Percentiles rank a stretch among this genome's conserved stretches.
These are phyloP conservation scores for Limnephilus lunatus DNA, from an alignment of 2,888 invertebrate species.

Conservation along the genomic window DNA sequence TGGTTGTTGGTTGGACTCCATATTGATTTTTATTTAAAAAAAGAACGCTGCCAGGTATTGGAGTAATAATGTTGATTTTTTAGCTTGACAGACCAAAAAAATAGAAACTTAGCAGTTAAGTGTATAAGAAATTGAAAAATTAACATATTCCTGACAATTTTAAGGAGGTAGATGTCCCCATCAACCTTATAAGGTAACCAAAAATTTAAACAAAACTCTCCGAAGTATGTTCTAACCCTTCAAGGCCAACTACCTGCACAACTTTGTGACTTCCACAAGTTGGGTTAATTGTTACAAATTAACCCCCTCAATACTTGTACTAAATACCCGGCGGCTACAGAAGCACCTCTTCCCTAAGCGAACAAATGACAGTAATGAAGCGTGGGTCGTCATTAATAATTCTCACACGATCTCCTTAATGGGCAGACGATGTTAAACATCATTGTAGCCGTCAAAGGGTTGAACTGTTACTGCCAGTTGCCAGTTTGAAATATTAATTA, in stretches of 20 bases:
- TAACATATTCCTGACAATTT: background rate
- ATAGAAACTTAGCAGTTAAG: background rate
- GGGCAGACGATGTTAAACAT: constrained; percentile 61
- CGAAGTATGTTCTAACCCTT: background rate
- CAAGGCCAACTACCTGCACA: background rate
- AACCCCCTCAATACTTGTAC: background rate
- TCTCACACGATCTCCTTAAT: constrained; percentile 65
- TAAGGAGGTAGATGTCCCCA: background rate
- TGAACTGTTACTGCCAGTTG: constrained; percentile 57
- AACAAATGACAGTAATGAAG: constrained; percentile 59
- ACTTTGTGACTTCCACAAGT: constrained; percentile 46
- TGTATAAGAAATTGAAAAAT: background rate
- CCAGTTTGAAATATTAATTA: constrained; percentile 65
- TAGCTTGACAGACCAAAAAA: background rate
- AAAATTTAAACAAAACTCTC: background rate
- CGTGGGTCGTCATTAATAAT: constrained; percentile 65
- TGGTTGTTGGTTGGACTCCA: too few relatives aligned
- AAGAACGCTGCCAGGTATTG: too few relatives aligned
- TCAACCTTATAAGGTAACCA: background rate
- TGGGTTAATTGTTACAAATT: constrained; percentile 48
- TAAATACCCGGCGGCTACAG: constrained; percentile 33
- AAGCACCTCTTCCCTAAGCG: background rate
- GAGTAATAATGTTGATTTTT: background rate
- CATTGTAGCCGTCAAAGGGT: constrained; percentile 63
- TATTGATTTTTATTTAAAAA: too few relatives aligned